Evolutionary conservation across 2,113 vertebrate species (phyloP).

Genomic region (Laticauda laticaudata): DNA sequence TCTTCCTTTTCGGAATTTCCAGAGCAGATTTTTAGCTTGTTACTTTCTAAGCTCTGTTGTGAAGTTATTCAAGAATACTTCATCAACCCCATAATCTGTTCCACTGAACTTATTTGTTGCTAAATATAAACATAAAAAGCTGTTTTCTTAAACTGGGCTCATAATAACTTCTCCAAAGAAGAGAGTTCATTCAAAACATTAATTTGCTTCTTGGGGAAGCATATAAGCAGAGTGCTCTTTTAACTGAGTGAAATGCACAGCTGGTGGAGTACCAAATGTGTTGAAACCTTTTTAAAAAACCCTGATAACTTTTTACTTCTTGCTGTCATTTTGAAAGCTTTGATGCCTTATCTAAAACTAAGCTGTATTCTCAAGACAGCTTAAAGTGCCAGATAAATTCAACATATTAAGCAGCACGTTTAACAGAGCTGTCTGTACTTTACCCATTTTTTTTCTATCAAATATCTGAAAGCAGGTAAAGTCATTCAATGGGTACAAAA

Average conservation of each 20-base stretch:
- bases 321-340: not conserved
- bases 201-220: not conserved
- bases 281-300: not conserved
- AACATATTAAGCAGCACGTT: not conserved
- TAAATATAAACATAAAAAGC: not conserved
- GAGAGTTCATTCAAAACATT: not conserved
- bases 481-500: not conserved
- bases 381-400: not conserved
- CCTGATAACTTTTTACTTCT: not conserved
- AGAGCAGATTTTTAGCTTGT: not conserved
- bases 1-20: not conserved
- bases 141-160: not conserved
- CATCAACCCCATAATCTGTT: not conserved
- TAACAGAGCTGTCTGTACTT: not conserved
- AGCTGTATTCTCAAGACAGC: not conserved
- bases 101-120: not conserved
- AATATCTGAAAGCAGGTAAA: not conserved
- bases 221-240: not conserved
- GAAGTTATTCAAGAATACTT: not conserved
- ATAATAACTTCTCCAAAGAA: not conserved
- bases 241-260: not conserved
- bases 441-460: not conserved
- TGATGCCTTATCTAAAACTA: not conserved
- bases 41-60: not conserved
- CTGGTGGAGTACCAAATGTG: not conserved